phyloP scores from a whole-genome alignment of 2,888 invertebrate genomes.

The Hermodice carunculata region DNA sequence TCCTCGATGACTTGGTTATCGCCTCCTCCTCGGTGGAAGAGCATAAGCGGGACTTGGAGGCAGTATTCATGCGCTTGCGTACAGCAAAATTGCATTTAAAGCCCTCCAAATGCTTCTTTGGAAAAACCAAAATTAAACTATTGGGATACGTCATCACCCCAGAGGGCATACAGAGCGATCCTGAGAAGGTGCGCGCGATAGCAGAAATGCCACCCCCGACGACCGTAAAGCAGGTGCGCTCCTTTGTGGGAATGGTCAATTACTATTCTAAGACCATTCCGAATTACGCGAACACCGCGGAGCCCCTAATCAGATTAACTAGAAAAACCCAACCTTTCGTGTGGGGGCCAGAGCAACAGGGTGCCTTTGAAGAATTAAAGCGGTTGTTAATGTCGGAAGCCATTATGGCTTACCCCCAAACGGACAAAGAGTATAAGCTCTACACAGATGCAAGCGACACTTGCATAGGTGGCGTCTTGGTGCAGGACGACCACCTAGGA shows the following conservation, averaged over 20 bases:
- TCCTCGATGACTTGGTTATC: too few species aligned
- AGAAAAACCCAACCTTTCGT: too few species aligned
- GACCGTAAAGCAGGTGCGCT: too few species aligned
- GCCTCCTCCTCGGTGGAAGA: too few species aligned
- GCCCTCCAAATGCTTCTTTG: conserved; percentile 32
- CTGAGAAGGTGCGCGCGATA: conserved; percentile 25
- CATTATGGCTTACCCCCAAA: conserved; percentile 1
- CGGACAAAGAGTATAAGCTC: not conserved
- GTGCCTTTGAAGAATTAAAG: conserved; percentile 11
- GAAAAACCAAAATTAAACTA: conserved; percentile 14
- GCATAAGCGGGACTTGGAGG: too few species aligned
- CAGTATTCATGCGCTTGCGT: too few species aligned
- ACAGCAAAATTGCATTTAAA: too few species aligned
- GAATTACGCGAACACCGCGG: conserved; percentile 4
- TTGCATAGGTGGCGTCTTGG: conserved; percentile 8
- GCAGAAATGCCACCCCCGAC: not conserved
- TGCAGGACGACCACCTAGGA: not conserved
- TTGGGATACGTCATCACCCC: conserved; percentile 19
- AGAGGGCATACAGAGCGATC: conserved; percentile 27
- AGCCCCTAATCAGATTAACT: not conserved
- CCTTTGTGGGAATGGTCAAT: too few species aligned
- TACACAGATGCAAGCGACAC: too few species aligned
- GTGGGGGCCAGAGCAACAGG: not conserved
- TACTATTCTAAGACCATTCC: too few species aligned
- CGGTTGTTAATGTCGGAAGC: not conserved